Evolutionary conservation across 1,140 invertebrate species (phyloP).

Genomic region (Apocrypta bakeri): DNA sequence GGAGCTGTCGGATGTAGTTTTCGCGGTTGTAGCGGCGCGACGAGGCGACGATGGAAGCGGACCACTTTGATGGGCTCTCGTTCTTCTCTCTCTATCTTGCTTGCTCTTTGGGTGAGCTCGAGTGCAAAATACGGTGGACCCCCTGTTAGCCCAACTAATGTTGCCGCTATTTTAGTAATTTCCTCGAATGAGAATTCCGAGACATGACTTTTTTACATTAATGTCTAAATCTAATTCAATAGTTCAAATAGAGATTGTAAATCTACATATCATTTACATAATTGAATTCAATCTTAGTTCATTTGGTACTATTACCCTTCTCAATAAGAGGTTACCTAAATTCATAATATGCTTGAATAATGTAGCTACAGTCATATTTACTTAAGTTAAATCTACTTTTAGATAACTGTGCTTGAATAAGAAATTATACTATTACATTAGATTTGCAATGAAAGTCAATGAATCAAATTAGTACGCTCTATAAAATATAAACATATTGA

Average conservation of each 20-base stretch:
- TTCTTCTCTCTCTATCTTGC: not conserved
- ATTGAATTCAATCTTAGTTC: not conserved
- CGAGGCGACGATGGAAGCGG: conserved; percentile 25
- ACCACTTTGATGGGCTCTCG: conserved; percentile 7
- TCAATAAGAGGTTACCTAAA: no score
- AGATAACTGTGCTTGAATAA: not conserved
- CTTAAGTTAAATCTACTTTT: not conserved
- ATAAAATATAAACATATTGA: no score
- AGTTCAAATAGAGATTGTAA: not conserved
- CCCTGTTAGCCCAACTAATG: not conserved
- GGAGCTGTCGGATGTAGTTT: conserved; percentile 39
- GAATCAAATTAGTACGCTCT: no score
- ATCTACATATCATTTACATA: not conserved
- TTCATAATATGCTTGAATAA: no score
- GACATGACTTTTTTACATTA: not conserved
- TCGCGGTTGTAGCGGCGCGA: conserved; percentile 12
- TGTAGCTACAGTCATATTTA: not conserved
- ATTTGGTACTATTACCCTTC: not conserved
- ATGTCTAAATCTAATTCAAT: not conserved
- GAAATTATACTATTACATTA: not conserved
- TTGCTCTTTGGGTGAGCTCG: not conserved
- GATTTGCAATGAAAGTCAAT: no score
- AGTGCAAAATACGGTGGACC: conserved; percentile 10
- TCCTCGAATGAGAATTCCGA: not conserved
- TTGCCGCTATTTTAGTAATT: not conserved